Evolutionary conservation across 2,888 invertebrate species (phyloP).

Genomic region (Schizotus pectinicornis): DNA sequence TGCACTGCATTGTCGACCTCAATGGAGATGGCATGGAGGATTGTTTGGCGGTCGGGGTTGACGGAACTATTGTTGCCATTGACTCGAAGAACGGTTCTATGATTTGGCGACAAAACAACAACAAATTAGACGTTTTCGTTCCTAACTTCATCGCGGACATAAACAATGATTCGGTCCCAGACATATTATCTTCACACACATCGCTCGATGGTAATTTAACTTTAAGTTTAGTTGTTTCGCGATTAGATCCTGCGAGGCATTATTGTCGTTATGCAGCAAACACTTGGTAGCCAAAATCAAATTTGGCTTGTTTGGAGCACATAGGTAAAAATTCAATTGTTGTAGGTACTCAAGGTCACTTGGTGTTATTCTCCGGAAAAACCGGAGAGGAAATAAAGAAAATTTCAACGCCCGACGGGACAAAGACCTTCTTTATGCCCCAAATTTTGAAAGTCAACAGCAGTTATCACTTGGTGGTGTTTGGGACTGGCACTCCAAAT

Average conservation of each 20-base stretch:
- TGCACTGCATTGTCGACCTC: conserved; percentile 75
- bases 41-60: conserved; percentile 75
- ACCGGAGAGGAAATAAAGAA: conserved; percentile 69
- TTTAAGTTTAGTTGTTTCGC: conserved; percentile 2
- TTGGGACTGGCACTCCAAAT: conserved; percentile 77
- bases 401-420: conserved; percentile 67
- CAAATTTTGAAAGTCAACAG: conserved; percentile 67
- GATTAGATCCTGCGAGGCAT: no score
- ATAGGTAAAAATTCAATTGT: conserved; percentile 19
- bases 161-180: conserved; percentile 71
- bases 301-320: no score
- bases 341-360: conserved; percentile 62
- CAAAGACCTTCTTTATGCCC: conserved; percentile 76
- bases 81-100: conserved; percentile 70
- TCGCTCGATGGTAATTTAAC: conserved; percentile 46
- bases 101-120: conserved; percentile 67
- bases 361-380: conserved; percentile 74
- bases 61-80: conserved; percentile 71
- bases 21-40: conserved; percentile 72
- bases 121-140: conserved; percentile 68
- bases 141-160: conserved; percentile 74
- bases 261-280: no score
- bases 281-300: conserved; percentile 1
- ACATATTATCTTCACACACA: conserved; percentile 74
- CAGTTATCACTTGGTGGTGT: conserved; percentile 68